Conservation (phyloP, 2,113 vertebrate species). For the Takifugu bimaculatus region DNA sequence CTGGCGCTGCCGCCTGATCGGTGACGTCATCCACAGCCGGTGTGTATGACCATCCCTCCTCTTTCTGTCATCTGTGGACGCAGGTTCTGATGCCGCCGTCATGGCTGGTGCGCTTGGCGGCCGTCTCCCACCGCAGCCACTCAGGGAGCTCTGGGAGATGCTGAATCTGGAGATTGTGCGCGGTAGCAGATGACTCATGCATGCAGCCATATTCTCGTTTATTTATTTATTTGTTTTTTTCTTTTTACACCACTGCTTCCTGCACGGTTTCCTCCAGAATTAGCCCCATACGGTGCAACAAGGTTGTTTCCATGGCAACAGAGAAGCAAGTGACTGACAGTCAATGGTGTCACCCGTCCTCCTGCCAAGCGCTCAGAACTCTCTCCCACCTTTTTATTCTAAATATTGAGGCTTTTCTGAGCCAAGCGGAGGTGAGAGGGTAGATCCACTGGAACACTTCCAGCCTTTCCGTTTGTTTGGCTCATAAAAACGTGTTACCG, state of each 20-base stretch:
- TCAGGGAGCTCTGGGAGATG: neutral
- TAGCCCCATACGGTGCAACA: constrained; percentile 51
- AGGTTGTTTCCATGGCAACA: constrained; percentile 67
- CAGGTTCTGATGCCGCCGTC: no score
- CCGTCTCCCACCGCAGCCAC: neutral
- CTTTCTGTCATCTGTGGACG: no score
- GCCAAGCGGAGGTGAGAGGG: constrained; percentile 46
- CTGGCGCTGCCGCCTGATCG: no score
- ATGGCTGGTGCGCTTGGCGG: no score
- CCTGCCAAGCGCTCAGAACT: constrained; percentile 13
- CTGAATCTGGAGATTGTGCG: constrained; percentile 41
- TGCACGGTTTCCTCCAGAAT: constrained; percentile 42
- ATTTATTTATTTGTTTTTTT: constrained; percentile 5
- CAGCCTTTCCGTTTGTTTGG: constrained; percentile 8
- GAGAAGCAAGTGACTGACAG: constrained; percentile 54
- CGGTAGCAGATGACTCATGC: constrained; percentile 64
- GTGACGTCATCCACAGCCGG: no score
- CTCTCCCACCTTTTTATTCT: constrained; percentile 44
- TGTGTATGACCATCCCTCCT: no score
- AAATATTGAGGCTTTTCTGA: constrained; percentile 22
- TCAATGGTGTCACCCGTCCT: constrained; percentile 29
- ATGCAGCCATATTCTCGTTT: constrained; percentile 38
- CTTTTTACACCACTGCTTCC: constrained; percentile 24
- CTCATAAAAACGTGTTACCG: neutral
- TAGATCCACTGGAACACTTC: constrained; percentile 21